Evolutionary conservation across 2,113 vertebrate genomes (phyloP).

Genomic region (Laterallus jamaicensis): DNA sequence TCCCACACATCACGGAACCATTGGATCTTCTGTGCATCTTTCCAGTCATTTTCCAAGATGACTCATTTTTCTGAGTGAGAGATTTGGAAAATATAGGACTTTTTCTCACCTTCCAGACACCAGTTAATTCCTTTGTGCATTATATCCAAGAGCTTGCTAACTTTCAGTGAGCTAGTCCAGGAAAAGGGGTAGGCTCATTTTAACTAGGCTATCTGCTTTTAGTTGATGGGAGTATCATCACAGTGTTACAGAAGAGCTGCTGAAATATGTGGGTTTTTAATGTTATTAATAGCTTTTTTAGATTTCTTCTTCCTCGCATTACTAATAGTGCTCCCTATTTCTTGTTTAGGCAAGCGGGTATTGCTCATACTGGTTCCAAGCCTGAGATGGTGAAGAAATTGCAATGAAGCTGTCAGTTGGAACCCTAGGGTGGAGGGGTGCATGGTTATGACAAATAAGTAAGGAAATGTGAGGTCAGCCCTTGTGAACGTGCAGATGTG

Average conservation of each 20-base stretch:
- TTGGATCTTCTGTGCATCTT: not conserved
- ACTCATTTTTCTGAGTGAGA: not conserved
- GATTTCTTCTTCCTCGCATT: not conserved
- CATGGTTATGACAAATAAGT: not conserved
- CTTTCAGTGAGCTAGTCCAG: not conserved
- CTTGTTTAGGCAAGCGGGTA: not conserved
- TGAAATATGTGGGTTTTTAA: not conserved
- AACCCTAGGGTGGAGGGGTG: not conserved
- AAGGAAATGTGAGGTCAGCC: not conserved
- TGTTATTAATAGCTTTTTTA: not conserved
- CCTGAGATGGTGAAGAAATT: not conserved
- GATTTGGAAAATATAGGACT: accelerated
- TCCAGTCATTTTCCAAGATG: not conserved
- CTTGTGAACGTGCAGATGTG: not conserved
- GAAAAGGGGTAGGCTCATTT: not conserved
- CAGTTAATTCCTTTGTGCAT: not conserved
- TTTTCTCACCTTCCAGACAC: not conserved
- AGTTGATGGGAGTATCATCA: not conserved
- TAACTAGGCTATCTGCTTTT: not conserved
- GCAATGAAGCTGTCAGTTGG: not conserved
- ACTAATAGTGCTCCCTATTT: not conserved
- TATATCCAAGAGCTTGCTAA: not conserved
- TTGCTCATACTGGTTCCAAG: not conserved
- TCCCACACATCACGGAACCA: not conserved
- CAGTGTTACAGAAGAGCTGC: not conserved